phyloP scores from a whole-genome alignment of 2,888 invertebrate species.

The Spatulosminthurus flaviceps region DNA sequence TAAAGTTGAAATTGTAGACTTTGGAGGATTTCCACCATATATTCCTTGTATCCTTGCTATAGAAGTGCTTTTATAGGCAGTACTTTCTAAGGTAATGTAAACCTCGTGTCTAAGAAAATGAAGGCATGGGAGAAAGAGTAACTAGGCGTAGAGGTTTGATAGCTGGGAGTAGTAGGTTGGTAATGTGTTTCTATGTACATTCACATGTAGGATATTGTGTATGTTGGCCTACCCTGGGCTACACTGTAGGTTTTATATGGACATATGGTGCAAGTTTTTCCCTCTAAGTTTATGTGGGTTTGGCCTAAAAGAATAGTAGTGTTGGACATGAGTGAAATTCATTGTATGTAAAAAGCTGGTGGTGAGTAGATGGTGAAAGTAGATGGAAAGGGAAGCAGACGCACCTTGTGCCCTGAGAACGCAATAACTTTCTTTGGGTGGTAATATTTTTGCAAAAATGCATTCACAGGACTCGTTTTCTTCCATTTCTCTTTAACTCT shows the following conservation, averaged over 20 bases:
- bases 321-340: neutral
- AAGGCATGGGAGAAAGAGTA: too few species aligned
- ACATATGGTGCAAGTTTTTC: too few species aligned
- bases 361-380: slow-evolving; percentile 24
- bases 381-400: slow-evolving; percentile 30
- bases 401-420: slow-evolving; percentile 41
- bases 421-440: slow-evolving; percentile 48
- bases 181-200: too few species aligned
- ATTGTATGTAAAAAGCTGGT: too few species aligned
- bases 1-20: slow-evolving; percentile 18
- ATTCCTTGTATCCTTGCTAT: neutral
- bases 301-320: neutral
- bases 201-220: too few species aligned
- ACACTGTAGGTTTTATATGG: too few species aligned
- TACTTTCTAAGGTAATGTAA: too few species aligned
- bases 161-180: too few species aligned
- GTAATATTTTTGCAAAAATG: slow-evolving; percentile 51
- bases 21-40: slow-evolving; percentile 1
- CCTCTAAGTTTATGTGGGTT: too few species aligned
- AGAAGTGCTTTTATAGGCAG: too few species aligned
- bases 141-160: too few species aligned
- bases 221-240: too few species aligned
- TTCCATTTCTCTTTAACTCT: slow-evolving; percentile 13
- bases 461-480: slow-evolving; percentile 16
- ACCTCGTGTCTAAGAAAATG: slow-evolving; percentile 7